Evolutionary conservation across 2,113 vertebrate species (phyloP).

Genomic region (Leucopternis melanops): DNA sequence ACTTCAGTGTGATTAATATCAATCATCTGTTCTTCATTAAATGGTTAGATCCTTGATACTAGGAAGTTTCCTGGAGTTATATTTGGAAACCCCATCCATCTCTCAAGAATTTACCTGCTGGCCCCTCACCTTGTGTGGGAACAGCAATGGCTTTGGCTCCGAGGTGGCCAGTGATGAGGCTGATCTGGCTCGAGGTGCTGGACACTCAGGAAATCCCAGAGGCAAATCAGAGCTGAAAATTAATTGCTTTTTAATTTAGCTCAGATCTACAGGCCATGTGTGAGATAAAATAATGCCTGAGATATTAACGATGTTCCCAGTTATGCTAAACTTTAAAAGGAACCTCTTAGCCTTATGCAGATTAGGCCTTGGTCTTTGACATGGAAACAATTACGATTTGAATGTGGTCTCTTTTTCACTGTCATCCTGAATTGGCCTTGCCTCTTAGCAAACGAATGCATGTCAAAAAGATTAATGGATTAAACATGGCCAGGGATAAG

Average conservation of each 20-base stretch:
- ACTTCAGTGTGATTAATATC: constrained; percentile 11
- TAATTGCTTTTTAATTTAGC: not conserved
- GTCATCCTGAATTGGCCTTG: constrained; percentile 33
- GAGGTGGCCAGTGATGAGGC: not conserved
- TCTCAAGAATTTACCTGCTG: constrained; percentile 6
- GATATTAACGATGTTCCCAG: not conserved
- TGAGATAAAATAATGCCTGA: not conserved
- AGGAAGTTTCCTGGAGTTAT: constrained; percentile 14
- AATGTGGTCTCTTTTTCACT: constrained; percentile 45
- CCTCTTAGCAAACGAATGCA: constrained; percentile 34
- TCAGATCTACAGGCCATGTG: not conserved
- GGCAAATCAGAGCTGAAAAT: not conserved
- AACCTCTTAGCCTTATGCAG: not conserved
- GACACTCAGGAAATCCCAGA: not conserved
- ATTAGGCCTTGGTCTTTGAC: not conserved
- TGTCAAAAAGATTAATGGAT: constrained; percentile 57
- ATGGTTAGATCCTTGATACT: constrained; percentile 8
- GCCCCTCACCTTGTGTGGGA: not conserved
- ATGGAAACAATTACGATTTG: constrained; percentile 16
- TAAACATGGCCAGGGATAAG: constrained; percentile 43
- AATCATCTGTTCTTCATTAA: constrained; percentile 15
- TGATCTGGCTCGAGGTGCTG: not conserved
- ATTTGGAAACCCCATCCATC: not conserved
- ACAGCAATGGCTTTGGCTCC: not conserved
- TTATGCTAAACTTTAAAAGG: not conserved